phyloP scores from a whole-genome alignment of 2,888 invertebrate genomes.

The Amphipoea oculea region DNA sequence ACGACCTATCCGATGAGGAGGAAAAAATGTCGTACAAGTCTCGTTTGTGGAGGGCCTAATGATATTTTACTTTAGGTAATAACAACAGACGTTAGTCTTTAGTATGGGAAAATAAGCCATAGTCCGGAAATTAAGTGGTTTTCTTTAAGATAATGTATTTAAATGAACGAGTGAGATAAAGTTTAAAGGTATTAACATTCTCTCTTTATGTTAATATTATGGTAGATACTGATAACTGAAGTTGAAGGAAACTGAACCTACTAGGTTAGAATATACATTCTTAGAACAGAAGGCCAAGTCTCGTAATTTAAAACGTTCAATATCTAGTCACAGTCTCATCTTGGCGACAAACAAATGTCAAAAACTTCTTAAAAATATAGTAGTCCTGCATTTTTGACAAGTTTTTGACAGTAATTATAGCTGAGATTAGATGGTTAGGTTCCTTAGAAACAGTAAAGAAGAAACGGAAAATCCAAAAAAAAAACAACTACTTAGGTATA shows the following conservation, averaged over 20 bases:
- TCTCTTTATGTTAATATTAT: slow-evolving; percentile 18
- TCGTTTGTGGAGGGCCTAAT: slow-evolving; percentile 74
- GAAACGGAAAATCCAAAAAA: neutral
- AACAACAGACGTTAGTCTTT: slow-evolving; percentile 69
- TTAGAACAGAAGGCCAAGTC: neutral
- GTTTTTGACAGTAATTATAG: too few species aligned
- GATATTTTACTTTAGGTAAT: slow-evolving; percentile 77
- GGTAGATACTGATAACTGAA: slow-evolving; percentile 3
- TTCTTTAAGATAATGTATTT: slow-evolving; percentile 16
- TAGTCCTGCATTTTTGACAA: too few species aligned
- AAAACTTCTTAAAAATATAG: neutral
- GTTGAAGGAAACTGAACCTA: neutral
- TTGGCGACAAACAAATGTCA: neutral
- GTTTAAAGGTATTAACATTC: neutral
- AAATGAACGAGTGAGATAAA: slow-evolving; percentile 30
- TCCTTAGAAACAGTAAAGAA: neutral
- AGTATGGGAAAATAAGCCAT: slow-evolving; percentile 51
- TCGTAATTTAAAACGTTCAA: neutral
- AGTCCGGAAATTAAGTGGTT: slow-evolving; percentile 37
- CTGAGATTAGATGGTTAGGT: too few species aligned
- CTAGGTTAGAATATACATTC: neutral
- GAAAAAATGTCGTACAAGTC: slow-evolving; percentile 80
- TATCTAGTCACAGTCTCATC: neutral
- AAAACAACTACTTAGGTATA: neutral
- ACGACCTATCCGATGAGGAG: slow-evolving; percentile 76